Evolutionary conservation across 2,888 invertebrate genomes (phyloP).

Genomic region (Scaptomyza cyrtandrae): DNA sequence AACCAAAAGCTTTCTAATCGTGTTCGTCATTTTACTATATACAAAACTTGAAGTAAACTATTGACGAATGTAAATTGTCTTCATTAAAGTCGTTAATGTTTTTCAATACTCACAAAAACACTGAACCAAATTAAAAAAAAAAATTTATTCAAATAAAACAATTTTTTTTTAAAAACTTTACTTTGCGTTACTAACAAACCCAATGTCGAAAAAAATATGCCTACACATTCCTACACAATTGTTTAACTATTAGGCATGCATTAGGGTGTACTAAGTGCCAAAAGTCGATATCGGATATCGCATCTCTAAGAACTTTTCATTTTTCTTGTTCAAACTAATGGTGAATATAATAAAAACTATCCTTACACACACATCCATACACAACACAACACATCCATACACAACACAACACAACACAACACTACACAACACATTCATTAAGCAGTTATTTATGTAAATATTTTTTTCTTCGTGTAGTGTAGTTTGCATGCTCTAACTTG

Average conservation of each 20-base stretch:
- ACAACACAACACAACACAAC: no score
- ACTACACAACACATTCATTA: conserved; percentile 19
- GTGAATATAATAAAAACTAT: conserved; percentile 1
- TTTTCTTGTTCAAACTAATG: conserved; percentile 14
- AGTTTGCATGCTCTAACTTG: conserved; percentile 46
- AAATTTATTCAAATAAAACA: conserved; percentile 3
- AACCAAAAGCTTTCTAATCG: conserved; percentile 23
- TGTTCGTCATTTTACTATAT: conserved; percentile 19
- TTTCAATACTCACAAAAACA: conserved; percentile 47
- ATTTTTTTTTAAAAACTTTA: no score
- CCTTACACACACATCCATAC: not conserved
- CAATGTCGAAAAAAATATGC: not conserved
- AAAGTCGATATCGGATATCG: conserved; percentile 14
- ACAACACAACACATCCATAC: conserved; percentile 1
- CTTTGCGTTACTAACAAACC: conserved; percentile 38
- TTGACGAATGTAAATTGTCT: not conserved
- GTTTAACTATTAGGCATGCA: conserved; percentile 21
- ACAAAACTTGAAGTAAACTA: conserved; percentile 11
- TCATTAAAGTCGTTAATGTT: conserved; percentile 47
- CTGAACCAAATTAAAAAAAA: conserved; percentile 1
- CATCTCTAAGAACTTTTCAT: not conserved
- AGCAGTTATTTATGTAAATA: conserved; percentile 24
- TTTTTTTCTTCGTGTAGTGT: conserved; percentile 22
- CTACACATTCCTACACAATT: not conserved
- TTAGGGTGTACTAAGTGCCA: conserved; percentile 26